Percentiles rank a stretch among this genome's conserved stretches.
Evolutionary conservation across 2,888 invertebrate species (phyloP).

Genomic region (Hydrotaea diabolus): DNA sequence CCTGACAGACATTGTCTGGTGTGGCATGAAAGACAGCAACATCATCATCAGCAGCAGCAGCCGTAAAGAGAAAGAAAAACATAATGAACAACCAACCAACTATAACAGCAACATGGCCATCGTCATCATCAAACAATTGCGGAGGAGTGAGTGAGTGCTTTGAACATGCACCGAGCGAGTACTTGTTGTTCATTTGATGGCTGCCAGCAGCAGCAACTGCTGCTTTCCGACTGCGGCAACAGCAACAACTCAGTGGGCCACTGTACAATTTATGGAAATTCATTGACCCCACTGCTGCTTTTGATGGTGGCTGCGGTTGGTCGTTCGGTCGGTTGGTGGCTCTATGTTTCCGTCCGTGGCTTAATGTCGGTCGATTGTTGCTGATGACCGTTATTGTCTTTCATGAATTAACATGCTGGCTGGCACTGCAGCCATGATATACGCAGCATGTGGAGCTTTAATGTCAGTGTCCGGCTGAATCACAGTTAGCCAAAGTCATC

Average conservation of each 20-base stretch:
- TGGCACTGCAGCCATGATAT: neutral
- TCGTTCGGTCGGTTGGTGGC: neutral
- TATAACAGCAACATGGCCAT: neutral
- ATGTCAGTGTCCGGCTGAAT: slow-evolving; percentile 10
- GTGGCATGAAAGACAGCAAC: neutral
- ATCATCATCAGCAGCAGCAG: neutral
- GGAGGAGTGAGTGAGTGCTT: slow-evolving; percentile 20
- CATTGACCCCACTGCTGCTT: slow-evolving; percentile 14
- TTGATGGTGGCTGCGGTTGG: neutral
- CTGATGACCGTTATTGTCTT: neutral
- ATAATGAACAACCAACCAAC: too few relatives aligned
- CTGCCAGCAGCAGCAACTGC: neutral
- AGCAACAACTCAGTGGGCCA: slow-evolving; percentile 7
- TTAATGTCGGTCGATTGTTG: neutral
- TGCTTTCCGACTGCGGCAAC: neutral
- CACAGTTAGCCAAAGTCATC: neutral
- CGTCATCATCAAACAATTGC: slow-evolving; percentile 12
- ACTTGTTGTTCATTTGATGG: slow-evolving; percentile 28
- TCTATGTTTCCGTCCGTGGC: neutral
- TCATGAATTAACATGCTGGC: neutral
- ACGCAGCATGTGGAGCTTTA: neutral
- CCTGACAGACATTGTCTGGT: neutral
- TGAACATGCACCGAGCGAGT: neutral
- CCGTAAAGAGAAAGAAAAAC: too few relatives aligned
- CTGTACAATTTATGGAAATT: slow-evolving; percentile 4